Evolutionary conservation across 1,140 invertebrate genomes (phyloP).

Genomic region (Bradynema listronoti): DNA sequence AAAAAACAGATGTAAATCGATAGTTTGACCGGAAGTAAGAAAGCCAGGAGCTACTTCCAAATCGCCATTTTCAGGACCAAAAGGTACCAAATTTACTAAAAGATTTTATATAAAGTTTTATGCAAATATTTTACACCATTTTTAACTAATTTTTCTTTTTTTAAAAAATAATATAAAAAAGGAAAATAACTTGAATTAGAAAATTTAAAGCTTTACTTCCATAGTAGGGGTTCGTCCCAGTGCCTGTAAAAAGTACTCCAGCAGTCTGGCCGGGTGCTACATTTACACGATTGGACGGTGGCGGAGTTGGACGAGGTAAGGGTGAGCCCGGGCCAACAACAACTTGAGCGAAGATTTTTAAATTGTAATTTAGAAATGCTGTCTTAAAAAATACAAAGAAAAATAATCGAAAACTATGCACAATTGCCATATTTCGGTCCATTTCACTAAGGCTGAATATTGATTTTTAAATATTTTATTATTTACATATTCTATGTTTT

Average conservation of each 20-base stretch:
- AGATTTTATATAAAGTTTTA: not conserved
- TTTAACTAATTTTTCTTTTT: slow-evolving; percentile 9
- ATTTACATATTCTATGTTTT: no score
- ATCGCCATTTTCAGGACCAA: slow-evolving; percentile 48
- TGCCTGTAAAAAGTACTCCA: slow-evolving; percentile 36
- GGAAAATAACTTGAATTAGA: not conserved
- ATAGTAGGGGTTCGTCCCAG: slow-evolving; percentile 38
- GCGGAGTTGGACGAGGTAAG: slow-evolving; percentile 3
- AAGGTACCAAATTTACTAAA: slow-evolving; percentile 43
- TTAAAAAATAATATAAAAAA: not conserved
- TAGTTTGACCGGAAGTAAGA: slow-evolving; percentile 55
- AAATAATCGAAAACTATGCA: no score
- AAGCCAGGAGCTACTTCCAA: slow-evolving; percentile 53
- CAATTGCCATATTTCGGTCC: no score
- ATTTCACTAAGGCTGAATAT: no score
- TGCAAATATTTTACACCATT: not conserved
- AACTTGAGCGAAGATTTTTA: no score
- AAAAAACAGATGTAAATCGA: slow-evolving; percentile 56
- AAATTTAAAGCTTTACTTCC: slow-evolving; percentile 25
- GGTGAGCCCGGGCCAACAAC: not conserved
- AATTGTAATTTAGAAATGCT: no score
- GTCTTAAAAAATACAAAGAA: no score
- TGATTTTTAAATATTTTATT: no score
- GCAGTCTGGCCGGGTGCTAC: slow-evolving; percentile 12
- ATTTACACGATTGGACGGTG: slow-evolving; percentile 8